Conservation (phyloP, 1,140 invertebrate species). For the Rhynchophorus ferrugineus region DNA sequence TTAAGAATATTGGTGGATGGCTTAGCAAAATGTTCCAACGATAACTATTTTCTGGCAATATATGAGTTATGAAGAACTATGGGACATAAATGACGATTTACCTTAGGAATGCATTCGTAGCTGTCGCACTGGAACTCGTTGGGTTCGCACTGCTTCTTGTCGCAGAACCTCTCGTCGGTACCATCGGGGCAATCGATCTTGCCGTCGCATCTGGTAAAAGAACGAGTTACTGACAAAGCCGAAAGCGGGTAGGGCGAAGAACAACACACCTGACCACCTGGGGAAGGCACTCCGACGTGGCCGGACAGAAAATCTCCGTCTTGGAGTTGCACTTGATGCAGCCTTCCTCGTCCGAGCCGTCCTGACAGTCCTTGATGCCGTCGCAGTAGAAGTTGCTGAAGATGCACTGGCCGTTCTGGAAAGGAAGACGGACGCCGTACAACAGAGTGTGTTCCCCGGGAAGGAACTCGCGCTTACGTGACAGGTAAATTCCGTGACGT, state of each 20-base stretch:
- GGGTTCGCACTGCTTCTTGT: conserved; percentile 41
- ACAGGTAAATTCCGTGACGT: conserved; percentile 57
- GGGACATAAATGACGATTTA: conserved; percentile 21
- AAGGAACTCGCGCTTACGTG: conserved; percentile 34
- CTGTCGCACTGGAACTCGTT: conserved; percentile 51
- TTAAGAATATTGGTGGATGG: too few relatives aligned
- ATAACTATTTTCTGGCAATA: too few relatives aligned
- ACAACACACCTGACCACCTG: conserved; percentile 12
- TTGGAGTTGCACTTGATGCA: conserved; percentile 48
- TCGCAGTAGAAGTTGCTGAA: conserved; percentile 65
- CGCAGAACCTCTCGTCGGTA: conserved; percentile 52
- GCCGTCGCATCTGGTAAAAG: conserved; percentile 28
- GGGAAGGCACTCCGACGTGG: conserved; percentile 27
- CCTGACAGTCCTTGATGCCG: conserved; percentile 60
- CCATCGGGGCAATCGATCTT: conserved; percentile 43
- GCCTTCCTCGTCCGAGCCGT: conserved; percentile 60
- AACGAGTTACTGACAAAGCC: neutral
- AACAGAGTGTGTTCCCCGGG: too few relatives aligned
- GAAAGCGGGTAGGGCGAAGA: neutral
- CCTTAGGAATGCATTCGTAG: conserved; percentile 52
- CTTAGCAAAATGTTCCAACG: too few relatives aligned
- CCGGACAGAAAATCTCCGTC: conserved; percentile 51
- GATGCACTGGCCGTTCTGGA: conserved; percentile 60
- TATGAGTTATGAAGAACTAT: neutral
- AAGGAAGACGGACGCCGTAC: too few relatives aligned